These are phyloP conservation scores for Xylota sylvarum DNA, from an alignment of 2,888 invertebrate genomes.

Conservation along the genomic window DNA sequence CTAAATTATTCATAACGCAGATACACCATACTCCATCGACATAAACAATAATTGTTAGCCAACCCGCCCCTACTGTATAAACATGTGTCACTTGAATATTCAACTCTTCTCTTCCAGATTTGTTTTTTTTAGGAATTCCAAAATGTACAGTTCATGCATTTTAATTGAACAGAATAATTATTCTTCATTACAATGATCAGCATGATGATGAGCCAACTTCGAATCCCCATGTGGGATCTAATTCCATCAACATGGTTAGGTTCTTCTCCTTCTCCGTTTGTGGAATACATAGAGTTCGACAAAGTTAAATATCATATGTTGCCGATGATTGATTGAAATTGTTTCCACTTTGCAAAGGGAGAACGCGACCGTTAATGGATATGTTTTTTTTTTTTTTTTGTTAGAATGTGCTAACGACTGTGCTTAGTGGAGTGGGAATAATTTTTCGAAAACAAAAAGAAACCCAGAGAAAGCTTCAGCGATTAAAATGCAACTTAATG, in stretches of 20 bases:
- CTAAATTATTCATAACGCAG: conserved; percentile 51
- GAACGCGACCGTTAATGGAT: conserved; percentile 36
- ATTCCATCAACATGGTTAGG: conserved; percentile 22
- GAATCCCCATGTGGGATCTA: conserved; percentile 37
- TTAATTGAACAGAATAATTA: conserved; percentile 70
- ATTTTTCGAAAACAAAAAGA: neutral
- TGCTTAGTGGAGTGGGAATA: neutral
- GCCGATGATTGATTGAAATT: conserved; percentile 66
- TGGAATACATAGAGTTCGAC: conserved; percentile 4
- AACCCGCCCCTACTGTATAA: conserved; percentile 48
- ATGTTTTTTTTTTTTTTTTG: conserved; percentile 11
- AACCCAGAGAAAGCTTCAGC: neutral
- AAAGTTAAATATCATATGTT: conserved; percentile 59
- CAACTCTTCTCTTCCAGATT: conserved; percentile 22
- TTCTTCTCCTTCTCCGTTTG: neutral
- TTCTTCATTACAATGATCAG: conserved; percentile 61
- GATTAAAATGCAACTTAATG: conserved; percentile 15
- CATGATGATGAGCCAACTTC: conserved; percentile 14
- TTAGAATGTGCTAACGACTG: conserved; percentile 41
- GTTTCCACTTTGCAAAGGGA: conserved; percentile 33
- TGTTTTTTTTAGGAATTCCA: conserved; percentile 11
- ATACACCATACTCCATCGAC: conserved; percentile 22
- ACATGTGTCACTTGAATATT: conserved; percentile 71
- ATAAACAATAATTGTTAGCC: conserved; percentile 34
- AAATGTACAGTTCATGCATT: conserved; percentile 70